Evolutionary conservation across 2,797 vertebrate genomes (phyloP).

Genomic region (Nannoperca obscura): DNA sequence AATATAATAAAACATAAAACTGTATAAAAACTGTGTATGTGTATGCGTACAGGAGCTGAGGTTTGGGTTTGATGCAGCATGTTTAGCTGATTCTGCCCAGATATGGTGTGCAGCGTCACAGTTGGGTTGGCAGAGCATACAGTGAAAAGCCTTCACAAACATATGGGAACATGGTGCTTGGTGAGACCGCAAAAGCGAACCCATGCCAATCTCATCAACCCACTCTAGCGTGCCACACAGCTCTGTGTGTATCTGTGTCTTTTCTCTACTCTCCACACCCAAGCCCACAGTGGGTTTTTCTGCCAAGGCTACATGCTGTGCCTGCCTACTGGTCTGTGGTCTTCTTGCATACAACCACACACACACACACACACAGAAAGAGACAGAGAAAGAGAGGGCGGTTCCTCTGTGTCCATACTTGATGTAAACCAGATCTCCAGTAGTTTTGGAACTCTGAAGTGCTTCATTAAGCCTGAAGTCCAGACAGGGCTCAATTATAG

Average conservation of each 20-base stretch:
- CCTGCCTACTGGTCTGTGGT: constrained; percentile 71
- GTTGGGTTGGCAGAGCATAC: constrained; percentile 60
- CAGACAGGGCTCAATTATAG: constrained; percentile 52
- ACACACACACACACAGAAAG: constrained; percentile 33
- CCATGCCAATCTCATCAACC: constrained; percentile 71
- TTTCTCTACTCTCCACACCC: constrained; percentile 61
- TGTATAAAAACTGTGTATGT: neutral
- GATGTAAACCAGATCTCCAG: constrained; percentile 76
- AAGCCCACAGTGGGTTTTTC: constrained; percentile 60
- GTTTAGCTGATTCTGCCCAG: constrained; percentile 51
- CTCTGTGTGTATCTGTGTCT: constrained; percentile 37
- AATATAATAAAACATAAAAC: neutral
- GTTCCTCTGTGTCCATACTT: constrained; percentile 59
- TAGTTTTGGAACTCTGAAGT: constrained; percentile 60
- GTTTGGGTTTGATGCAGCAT: constrained; percentile 47
- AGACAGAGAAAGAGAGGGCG: constrained; percentile 49
- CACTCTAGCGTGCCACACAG: constrained; percentile 53
- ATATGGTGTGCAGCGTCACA: constrained; percentile 58
- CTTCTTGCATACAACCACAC: constrained; percentile 36
- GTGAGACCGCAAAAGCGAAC: constrained; percentile 63
- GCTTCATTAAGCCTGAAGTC: constrained; percentile 70
- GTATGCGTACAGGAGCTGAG: constrained; percentile 18
- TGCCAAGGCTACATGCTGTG: constrained; percentile 71
- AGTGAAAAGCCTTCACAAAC: constrained; percentile 66
- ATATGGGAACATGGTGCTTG: constrained; percentile 68